Base-by-base conservation (phyloP, 2,797 vertebrate genomes). In the Discoglossus pictus region DNA sequence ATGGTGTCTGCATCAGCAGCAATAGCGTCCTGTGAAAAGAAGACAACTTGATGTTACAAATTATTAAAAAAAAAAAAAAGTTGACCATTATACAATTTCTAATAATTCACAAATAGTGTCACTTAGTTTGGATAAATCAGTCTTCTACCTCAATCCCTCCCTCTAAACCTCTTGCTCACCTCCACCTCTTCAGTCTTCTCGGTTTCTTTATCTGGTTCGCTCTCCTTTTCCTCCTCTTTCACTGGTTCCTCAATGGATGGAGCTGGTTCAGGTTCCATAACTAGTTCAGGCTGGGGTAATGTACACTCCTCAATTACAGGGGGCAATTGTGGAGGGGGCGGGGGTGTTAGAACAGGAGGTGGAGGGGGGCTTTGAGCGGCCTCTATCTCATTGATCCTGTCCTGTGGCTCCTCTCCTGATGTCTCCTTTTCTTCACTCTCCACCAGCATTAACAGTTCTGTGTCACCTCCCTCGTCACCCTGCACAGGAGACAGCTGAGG, bases 1-100 rank as follows among this genome's bases (percentile, higher is more conserved):
- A 95, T 96, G 73, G 93, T 90, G 25, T 89, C 92, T 78, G 93
- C 90, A 39, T 82, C 77, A 13, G 91, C 91, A 13, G 91, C 91
- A 2, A 92, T 88, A 2, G 91, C 88, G 63, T 87, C 27, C 88
- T 88, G 78, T 17, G 12, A n/a, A 23, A 42, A 53, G 50, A 6
- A 6, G 21, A 44, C 11, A 43, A n/a, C n/a, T n/a, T n/a, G n/a
- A n/a, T n/a, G n/a, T n/a, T n/a, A n/a, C n/a, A n/a, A n/a, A n/a
- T n/a, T n/a, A n/a, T n/a, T n/a, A n/a, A n/a, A n/a, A 31, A 31
- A 31, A 31, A 31, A 31, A 31, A 31, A 4, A 31, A 4, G 27
- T 31, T n/a, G n/a, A n/a, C n/a, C n/a, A n/a, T n/a, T n/a, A n/a
- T n/a, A n/a, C n/a, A n/a, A n/a, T n/a, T n/a, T n/a, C n/a, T n/a